Base-by-base conservation (phyloP, 2,888 invertebrate species). In the Lasioglossum oenotherae region DNA sequence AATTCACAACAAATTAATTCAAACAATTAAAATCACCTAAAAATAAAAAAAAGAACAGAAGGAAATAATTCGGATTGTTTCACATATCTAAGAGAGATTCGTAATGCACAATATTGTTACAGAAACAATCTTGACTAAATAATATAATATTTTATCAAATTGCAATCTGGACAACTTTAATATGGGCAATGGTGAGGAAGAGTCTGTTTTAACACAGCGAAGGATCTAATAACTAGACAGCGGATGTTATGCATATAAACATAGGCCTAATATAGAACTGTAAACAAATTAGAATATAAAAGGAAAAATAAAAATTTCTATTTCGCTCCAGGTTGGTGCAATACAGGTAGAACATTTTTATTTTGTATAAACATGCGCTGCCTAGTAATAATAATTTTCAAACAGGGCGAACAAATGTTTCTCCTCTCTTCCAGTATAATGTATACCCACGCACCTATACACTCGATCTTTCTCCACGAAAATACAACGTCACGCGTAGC, bases 401-500 rank as follows among this genome's bases (percentile, higher is more conserved):
- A 53, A 53, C 53, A n/a, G 23, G 14, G 4, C 27, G n/a, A 57
- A 2, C 57, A n/a, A 6, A 23, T 23, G 31, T 53, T n/a, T 19
- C 8, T 12, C 35, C 64, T 3, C 16, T 19, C 57, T 35, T 12
- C 27, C 46, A 16, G 44, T 38, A 44, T 23, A 83, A 84, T 75
- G 64, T n/a, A 73, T 16, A 60, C 16, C 64, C 31, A 80, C 80
- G 83, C 81, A 82, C 78, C 85, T 74, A 85, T 71, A 81, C 85
- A 69, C 77, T 60, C 31, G 64, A n/a, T n/a, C n/a, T n/a, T n/a
- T 75, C 23, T 38, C 71, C 44, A 49, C 53, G 53, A 49, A 23
- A 74, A 60, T 69, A n/a, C 60, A 71, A 31, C n/a, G 27, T 23
- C 74, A 76, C 35, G 69, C 80, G 80, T 72, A 72, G 85, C 72